Conservation (phyloP, 1,140 invertebrate genomes). For the Spodoptera litura region DNA sequence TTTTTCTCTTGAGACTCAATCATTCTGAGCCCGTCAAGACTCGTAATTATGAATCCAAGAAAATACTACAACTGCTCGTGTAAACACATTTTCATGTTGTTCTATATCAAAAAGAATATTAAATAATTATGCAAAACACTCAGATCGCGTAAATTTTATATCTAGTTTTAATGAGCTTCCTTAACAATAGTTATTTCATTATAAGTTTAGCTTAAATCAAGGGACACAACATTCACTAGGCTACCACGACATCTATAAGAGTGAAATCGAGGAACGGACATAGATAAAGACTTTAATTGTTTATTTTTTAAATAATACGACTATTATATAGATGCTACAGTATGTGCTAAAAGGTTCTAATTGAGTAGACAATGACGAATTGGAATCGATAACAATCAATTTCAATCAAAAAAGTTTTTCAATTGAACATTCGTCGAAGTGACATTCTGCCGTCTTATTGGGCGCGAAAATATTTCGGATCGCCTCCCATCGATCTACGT, state of each 20-base stretch:
- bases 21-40: background rate
- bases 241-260: conserved; percentile 85
- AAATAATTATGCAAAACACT: conserved; percentile 61
- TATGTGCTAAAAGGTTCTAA: conserved; percentile 64
- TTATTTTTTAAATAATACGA: conserved; percentile 71
- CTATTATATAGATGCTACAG: conserved; percentile 69
- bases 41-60: background rate
- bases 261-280: conserved; percentile 84
- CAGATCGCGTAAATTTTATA: conserved; percentile 66
- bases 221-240: conserved; percentile 81
- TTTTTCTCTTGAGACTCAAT: conserved; percentile 4
- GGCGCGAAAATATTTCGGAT: conserved; percentile 34
- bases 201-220: conserved; percentile 62
- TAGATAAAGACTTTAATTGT: conserved; percentile 79
- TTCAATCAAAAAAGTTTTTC: conserved; percentile 40
- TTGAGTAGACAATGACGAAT: conserved; percentile 45
- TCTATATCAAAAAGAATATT: background rate
- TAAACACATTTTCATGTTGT: conserved; percentile 10
- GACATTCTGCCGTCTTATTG: conserved; percentile 32
- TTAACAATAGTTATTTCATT: conserved; percentile 60
- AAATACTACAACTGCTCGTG: conserved; percentile 15
- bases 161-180: conserved; percentile 75
- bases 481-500: conserved; percentile 25
- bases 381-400: conserved; percentile 35
- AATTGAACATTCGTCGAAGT: conserved; percentile 29